Percentiles rank a stretch among this genome's conserved stretches.
phyloP scores from a whole-genome alignment of 2,888 invertebrate species.

The Agonopterix arenella region DNA sequence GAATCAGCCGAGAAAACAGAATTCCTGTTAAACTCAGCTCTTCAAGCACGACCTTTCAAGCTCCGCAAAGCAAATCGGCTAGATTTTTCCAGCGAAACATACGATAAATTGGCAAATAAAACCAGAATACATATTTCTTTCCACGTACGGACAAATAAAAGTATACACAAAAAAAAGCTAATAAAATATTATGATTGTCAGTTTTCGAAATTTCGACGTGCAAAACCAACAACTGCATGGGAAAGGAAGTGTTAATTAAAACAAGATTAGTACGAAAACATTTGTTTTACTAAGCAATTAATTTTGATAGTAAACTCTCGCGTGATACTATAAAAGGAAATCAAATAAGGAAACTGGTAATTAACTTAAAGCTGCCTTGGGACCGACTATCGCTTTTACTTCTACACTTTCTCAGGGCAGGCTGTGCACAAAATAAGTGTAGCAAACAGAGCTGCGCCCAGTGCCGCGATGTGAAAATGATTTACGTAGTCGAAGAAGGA shows the following conservation, averaged over 20 bases:
- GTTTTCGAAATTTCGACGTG: background rate
- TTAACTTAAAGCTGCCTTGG: conserved; percentile 15
- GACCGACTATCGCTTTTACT: conserved; percentile 18
- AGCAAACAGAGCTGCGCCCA: conserved; percentile 16
- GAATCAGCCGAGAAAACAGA: conserved; percentile 27
- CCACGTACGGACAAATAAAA: background rate
- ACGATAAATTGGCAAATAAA: conserved; percentile 41
- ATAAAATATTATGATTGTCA: background rate
- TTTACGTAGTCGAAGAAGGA: conserved; percentile 56
- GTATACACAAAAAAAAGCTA: too few relatives aligned
- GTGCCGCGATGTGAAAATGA: conserved; percentile 52
- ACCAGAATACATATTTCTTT: conserved; percentile 17
- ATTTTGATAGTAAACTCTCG: background rate
- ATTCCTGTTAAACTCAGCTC: conserved; percentile 24
- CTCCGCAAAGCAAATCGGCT: conserved; percentile 34
- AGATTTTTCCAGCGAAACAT: conserved; percentile 38
- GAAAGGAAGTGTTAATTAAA: conserved; percentile 1
- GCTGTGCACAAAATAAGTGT: conserved; percentile 30
- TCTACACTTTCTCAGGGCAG: conserved; percentile 29
- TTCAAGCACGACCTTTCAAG: conserved; percentile 23
- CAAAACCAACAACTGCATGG: background rate
- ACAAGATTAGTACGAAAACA: too few relatives aligned
- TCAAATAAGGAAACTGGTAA: conserved; percentile 17
- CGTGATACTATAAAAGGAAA: background rate
- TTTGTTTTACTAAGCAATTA: too few relatives aligned